phyloP scores from a whole-genome alignment of 1,140 invertebrate genomes.

The Atta colombica region DNA sequence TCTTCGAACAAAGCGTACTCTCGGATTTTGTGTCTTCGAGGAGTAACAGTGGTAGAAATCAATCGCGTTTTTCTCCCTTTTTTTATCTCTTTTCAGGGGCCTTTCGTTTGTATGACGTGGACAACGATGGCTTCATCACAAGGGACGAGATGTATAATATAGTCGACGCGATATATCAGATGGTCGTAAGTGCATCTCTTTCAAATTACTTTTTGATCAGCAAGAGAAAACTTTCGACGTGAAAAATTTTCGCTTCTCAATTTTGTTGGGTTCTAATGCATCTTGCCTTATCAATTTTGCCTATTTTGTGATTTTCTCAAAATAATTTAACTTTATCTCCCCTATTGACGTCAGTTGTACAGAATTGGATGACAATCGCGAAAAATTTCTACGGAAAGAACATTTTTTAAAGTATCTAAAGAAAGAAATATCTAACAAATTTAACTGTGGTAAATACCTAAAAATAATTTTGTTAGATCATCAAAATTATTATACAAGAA shows the following conservation, averaged over 20 bases:
- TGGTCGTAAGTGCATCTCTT: conserved; percentile 94
- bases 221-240: neutral
- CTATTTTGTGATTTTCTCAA: neutral
- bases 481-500: too few relatives aligned
- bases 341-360: too few relatives aligned
- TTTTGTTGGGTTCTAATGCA: neutral
- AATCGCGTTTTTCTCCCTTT: conserved; percentile 29
- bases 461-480: too few relatives aligned
- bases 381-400: too few relatives aligned
- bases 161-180: conserved; percentile 99
- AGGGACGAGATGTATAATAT: conserved; percentile 99
- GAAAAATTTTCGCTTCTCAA: neutral
- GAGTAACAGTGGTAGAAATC: conserved; percentile 1
- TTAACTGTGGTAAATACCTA: too few relatives aligned
- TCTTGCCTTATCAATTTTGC: neutral
- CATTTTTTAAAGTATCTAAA: too few relatives aligned
- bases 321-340: neutral
- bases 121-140: conserved; percentile 99
- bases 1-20: neutral
- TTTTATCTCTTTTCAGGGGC: conserved; percentile 92
- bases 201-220: conserved; percentile 6
- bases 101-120: conserved; percentile 98
- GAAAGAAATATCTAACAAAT: too few relatives aligned
- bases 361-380: neutral
- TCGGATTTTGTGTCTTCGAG: neutral